Conservation (phyloP, 1,140 invertebrate species). For the Dendrolimus punctatus region DNA sequence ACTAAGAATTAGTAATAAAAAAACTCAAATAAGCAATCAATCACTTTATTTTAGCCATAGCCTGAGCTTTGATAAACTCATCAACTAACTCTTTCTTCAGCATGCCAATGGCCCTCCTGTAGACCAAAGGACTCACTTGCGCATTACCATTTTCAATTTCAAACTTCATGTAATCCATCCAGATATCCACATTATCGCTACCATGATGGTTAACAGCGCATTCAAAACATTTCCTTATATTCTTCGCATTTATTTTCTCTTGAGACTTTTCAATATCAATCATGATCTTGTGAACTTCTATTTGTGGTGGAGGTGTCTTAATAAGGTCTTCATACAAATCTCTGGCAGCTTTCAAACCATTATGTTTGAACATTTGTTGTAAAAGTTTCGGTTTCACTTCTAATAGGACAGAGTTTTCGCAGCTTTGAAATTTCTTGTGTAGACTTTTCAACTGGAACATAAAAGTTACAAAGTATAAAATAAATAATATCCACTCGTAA, state of each 20-base stretch:
- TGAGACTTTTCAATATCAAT: slow-evolving; percentile 51
- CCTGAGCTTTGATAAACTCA: slow-evolving; percentile 53
- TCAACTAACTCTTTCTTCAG: slow-evolving; percentile 56
- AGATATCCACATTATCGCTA: slow-evolving; percentile 39
- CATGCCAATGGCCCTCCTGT: slow-evolving; percentile 49
- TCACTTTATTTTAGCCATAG: slow-evolving; percentile 46
- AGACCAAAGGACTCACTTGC: slow-evolving; percentile 36
- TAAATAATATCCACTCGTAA: background rate
- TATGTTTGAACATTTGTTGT: slow-evolving; percentile 50
- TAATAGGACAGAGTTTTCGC: slow-evolving; percentile 44
- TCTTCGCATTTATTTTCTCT: slow-evolving; percentile 38
- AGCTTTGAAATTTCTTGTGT: slow-evolving; percentile 46
- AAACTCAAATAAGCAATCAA: slow-evolving; percentile 18
- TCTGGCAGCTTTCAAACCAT: slow-evolving; percentile 50
- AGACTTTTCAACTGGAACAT: slow-evolving; percentile 50
- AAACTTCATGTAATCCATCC: slow-evolving; percentile 58
- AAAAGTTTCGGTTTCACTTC: slow-evolving; percentile 56
- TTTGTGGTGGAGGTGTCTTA: slow-evolving; percentile 51
- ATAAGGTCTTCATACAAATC: slow-evolving; percentile 57
- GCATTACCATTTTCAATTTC: slow-evolving; percentile 42
- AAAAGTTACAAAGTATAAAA: slow-evolving; percentile 6
- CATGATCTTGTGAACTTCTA: slow-evolving; percentile 49
- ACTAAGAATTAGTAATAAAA: slow-evolving; percentile 1
- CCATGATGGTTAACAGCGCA: slow-evolving; percentile 49
- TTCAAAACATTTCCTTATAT: slow-evolving; percentile 56